Conservation (phyloP, 2,888 invertebrate genomes). For the Incurvaria masculella region DNA sequence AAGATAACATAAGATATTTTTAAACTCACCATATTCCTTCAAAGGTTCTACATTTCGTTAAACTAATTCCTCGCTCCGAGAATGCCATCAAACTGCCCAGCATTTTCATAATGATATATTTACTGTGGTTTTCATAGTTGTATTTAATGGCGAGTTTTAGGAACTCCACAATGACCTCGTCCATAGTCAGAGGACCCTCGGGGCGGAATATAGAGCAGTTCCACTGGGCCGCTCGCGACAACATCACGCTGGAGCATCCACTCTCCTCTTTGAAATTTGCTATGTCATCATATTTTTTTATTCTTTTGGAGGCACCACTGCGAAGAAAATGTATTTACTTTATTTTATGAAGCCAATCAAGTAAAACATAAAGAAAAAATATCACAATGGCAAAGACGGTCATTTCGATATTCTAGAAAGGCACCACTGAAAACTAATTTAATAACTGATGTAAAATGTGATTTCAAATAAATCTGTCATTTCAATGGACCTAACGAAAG, state of each 20-base stretch:
- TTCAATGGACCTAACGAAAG: too few species aligned
- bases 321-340: too few species aligned
- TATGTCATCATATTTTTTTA: slow-evolving; percentile 63
- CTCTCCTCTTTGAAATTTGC: slow-evolving; percentile 63
- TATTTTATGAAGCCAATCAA: too few species aligned
- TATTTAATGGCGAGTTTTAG: slow-evolving; percentile 70
- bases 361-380: slow-evolving; percentile 21
- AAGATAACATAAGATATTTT: too few species aligned
- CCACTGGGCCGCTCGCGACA: slow-evolving; percentile 80
- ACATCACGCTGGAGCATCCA: slow-evolving; percentile 79
- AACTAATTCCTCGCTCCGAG: slow-evolving; percentile 64
- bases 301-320: slow-evolving; percentile 79
- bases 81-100: slow-evolving; percentile 79
- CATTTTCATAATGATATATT: slow-evolving; percentile 87
- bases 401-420: too few species aligned
- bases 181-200: slow-evolving; percentile 61
- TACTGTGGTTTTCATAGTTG: slow-evolving; percentile 76
- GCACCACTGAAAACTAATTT: too few species aligned
- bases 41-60: slow-evolving; percentile 70
- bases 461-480: too few species aligned
- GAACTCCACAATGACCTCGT: slow-evolving; percentile 68
- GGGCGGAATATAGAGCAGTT: slow-evolving; percentile 81
- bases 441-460: too few species aligned
- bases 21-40: slow-evolving; percentile 68
- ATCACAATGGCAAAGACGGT: too few species aligned